phyloP scores from a whole-genome alignment of 2,797 vertebrate species.

The Enteromius mattozi region DNA sequence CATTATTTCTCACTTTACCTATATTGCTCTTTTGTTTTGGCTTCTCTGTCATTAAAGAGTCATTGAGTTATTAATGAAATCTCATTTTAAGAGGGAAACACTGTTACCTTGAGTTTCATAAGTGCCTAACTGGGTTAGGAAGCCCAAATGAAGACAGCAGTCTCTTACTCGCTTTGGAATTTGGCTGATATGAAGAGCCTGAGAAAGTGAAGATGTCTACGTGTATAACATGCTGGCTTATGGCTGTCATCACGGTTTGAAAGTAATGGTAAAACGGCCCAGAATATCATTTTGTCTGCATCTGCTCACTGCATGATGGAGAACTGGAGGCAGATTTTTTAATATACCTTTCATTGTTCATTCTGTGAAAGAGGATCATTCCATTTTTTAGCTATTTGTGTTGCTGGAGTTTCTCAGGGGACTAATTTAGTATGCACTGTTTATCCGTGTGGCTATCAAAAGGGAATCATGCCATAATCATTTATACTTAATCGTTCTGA shows the following conservation, averaged over 20 bases:
- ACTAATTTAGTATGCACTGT: slow-evolving; percentile 1
- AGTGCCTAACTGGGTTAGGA: slow-evolving; percentile 54
- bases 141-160: slow-evolving; percentile 42
- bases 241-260: slow-evolving; percentile 42
- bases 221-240: slow-evolving; percentile 35
- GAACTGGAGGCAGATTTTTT: slow-evolving; percentile 37
- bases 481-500: background rate
- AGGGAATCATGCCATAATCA: slow-evolving; percentile 8
- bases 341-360: slow-evolving; percentile 39
- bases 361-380: slow-evolving; percentile 29
- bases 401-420: slow-evolving; percentile 18
- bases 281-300: slow-evolving; percentile 3
- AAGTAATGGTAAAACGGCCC: slow-evolving; percentile 40
- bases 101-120: slow-evolving; percentile 66
- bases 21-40: slow-evolving; percentile 75
- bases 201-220: slow-evolving; percentile 30
- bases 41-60: slow-evolving; percentile 72
- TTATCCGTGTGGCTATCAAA: slow-evolving; percentile 24
- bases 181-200: slow-evolving; percentile 50
- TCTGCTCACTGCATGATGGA: slow-evolving; percentile 23
- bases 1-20: slow-evolving; percentile 77
- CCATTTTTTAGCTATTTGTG: background rate
- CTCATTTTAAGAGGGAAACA: slow-evolving; percentile 73
- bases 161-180: slow-evolving; percentile 38
- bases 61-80: slow-evolving; percentile 72